Evolutionary conservation across 2,888 invertebrate species (phyloP).

Genomic region (Cheilosia impressa): DNA sequence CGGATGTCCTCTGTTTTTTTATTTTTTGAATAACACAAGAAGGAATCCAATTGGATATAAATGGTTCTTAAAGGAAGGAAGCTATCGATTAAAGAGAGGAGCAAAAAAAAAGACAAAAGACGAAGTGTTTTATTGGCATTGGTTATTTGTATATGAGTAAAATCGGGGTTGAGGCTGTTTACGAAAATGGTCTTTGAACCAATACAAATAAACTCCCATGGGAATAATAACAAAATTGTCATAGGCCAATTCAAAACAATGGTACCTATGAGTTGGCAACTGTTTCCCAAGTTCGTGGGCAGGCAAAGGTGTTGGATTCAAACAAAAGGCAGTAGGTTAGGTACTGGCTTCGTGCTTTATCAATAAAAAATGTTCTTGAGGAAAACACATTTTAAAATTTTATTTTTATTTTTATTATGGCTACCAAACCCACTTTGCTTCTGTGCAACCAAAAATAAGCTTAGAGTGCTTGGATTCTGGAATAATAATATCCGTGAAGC

Average conservation of each 20-base stretch:
- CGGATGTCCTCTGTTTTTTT: conserved; percentile 11
- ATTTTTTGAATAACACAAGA: conserved; percentile 8
- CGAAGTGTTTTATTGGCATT: conserved; percentile 39
- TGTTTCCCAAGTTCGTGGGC: neutral
- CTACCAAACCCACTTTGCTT: too few relatives aligned
- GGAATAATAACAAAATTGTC: conserved; percentile 41
- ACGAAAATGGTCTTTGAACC: conserved; percentile 17
- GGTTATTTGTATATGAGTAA: conserved; percentile 16
- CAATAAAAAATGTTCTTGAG: too few relatives aligned
- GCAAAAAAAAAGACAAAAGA: neutral
- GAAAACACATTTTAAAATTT: too few relatives aligned
- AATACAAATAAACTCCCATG: conserved; percentile 31
- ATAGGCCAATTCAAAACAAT: conserved; percentile 23
- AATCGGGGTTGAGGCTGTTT: conserved; percentile 11
- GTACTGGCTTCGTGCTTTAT: too few relatives aligned
- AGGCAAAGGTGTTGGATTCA: neutral
- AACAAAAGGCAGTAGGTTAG: too few relatives aligned
- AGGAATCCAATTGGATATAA: conserved; percentile 19
- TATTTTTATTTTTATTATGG: too few relatives aligned
- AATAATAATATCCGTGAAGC: too few relatives aligned
- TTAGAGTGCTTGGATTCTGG: too few relatives aligned
- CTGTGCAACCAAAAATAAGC: too few relatives aligned
- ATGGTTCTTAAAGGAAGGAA: conserved; percentile 37
- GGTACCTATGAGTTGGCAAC: neutral
- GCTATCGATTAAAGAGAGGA: conserved; percentile 43